Evolutionary conservation across 2,888 invertebrate species (phyloP).

Genomic region (Eristalis tenax): DNA sequence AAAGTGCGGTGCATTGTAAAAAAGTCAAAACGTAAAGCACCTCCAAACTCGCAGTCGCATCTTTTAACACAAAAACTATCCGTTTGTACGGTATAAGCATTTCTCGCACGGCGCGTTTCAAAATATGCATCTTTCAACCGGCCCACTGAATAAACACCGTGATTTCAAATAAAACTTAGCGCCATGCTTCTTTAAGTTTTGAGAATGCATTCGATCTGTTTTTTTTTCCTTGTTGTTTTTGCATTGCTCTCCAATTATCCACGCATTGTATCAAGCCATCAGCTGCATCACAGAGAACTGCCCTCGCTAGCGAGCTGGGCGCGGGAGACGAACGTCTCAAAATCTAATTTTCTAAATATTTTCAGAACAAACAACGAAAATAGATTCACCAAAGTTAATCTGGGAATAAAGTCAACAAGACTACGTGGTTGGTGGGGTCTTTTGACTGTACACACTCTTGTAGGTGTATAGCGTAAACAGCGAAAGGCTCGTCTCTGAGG

Average conservation of each 20-base stretch:
- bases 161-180: constrained; percentile 64
- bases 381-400: constrained; percentile 70
- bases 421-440: constrained; percentile 48
- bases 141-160: constrained; percentile 62
- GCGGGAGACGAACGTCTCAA: constrained; percentile 4
- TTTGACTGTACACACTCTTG: constrained; percentile 13
- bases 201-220: constrained; percentile 34
- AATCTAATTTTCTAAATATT: constrained; percentile 61
- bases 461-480: constrained; percentile 12
- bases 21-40: constrained; percentile 31
- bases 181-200: constrained; percentile 68
- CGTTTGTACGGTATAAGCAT: constrained; percentile 22
- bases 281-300: background rate
- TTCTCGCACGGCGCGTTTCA: constrained; percentile 50
- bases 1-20: constrained; percentile 25
- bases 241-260: constrained; percentile 37
- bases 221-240: constrained; percentile 21
- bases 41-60: background rate
- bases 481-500: constrained; percentile 34
- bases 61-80: constrained; percentile 43
- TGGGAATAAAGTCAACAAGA: constrained; percentile 68
- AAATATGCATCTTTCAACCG: constrained; percentile 67
- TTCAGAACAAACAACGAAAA: constrained; percentile 67
- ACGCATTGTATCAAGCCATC: constrained; percentile 30
- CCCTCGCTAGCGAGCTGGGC: background rate